These are phyloP conservation scores for Hippocampus guttulatus DNA, from an alignment of 2,113 vertebrate species.

Conservation along the genomic window DNA sequence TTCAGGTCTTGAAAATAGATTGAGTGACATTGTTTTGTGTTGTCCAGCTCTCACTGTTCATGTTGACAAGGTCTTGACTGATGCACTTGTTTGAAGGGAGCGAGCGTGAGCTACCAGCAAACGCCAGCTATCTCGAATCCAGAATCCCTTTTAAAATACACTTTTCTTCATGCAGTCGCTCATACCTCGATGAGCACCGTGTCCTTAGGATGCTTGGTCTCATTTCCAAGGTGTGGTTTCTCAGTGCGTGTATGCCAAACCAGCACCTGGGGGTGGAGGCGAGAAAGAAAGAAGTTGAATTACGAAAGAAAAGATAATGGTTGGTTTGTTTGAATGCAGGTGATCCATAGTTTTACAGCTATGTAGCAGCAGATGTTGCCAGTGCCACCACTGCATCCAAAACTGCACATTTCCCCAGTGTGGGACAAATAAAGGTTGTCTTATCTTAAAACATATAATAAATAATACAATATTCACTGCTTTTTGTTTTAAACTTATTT, in stretches of 20 bases:
- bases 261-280: conserved; percentile 77
- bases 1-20: not conserved
- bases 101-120: conserved; percentile 13
- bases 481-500: not conserved
- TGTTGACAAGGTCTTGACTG: conserved; percentile 34
- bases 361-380: too few relatives aligned
- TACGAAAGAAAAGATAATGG: conserved; percentile 3
- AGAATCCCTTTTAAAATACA: not conserved
- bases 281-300: not conserved
- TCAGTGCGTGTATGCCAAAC: conserved; percentile 99
- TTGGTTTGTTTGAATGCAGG: not conserved
- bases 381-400: too few relatives aligned
- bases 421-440: too few relatives aligned
- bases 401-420: too few relatives aligned
- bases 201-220: conserved; percentile 90
- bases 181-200: conserved; percentile 89
- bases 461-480: too few relatives aligned
- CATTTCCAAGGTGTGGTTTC: conserved; percentile 89
- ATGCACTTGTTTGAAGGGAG: conserved; percentile 34
- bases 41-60: conserved; percentile 14
- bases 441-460: too few relatives aligned
- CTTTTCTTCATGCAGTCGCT: conserved; percentile 3
- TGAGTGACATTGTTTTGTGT: not conserved
- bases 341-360: too few relatives aligned
- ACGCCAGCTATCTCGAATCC: conserved; percentile 28